These are phyloP conservation scores for Pasiphila rectangulata DNA, from an alignment of 2,888 invertebrate species.

Conservation along the genomic window DNA sequence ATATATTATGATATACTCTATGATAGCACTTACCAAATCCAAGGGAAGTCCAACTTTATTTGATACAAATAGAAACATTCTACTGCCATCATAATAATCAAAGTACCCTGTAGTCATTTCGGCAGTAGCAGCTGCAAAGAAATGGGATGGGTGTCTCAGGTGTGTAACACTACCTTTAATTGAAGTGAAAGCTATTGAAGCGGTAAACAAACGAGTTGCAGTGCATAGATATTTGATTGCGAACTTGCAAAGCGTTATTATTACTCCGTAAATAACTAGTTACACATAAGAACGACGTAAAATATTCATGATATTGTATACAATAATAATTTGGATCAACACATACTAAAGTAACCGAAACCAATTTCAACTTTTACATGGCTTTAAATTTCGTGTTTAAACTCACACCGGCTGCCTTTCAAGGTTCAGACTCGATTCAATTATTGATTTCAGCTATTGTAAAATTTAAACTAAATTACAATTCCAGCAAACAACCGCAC, in stretches of 20 bases:
- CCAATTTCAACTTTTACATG: neutral
- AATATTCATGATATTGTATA: slow-evolving; percentile 8
- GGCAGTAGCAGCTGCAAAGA: slow-evolving; percentile 20
- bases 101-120: slow-evolving; percentile 55
- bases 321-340: no score
- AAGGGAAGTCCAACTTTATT: slow-evolving; percentile 86
- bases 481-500: neutral
- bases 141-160: no score
- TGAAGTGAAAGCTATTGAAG: neutral
- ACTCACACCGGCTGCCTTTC: neutral
- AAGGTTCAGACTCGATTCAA: neutral
- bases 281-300: slow-evolving; percentile 2
- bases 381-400: neutral
- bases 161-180: no score
- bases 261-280: neutral
- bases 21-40: slow-evolving; percentile 86
- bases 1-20: no score
- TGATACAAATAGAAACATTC: slow-evolving; percentile 85
- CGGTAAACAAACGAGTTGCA: neutral
- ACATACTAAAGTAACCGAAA: neutral
- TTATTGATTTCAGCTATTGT: neutral
- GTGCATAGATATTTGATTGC: slow-evolving; percentile 1
- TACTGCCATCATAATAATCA: slow-evolving; percentile 86
- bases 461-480: neutral
- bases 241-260: neutral